Percentiles rank a stretch among this genome's conserved stretches.
Conservation (phyloP, 2,888 invertebrate species). For the Aphidoletes aphidimyza region DNA sequence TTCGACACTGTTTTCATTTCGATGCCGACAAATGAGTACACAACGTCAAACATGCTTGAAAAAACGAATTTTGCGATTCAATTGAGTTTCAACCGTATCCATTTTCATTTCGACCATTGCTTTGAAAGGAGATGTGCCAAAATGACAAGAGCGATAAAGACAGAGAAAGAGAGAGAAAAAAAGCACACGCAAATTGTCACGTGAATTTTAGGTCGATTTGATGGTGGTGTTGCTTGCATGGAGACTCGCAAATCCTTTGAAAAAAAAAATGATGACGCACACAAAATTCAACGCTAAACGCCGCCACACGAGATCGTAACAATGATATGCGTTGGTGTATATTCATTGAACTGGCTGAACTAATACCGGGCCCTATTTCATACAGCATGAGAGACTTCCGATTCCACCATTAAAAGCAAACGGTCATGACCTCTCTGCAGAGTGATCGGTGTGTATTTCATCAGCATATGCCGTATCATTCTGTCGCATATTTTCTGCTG, state of each 20-base stretch:
- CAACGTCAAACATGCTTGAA: slow-evolving; percentile 4
- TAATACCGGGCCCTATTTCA: too few species aligned
- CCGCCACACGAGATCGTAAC: not conserved
- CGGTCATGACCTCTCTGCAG: too few species aligned
- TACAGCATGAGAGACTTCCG: too few species aligned
- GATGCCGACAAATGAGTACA: slow-evolving; percentile 10
- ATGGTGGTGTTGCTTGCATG: slow-evolving; percentile 20
- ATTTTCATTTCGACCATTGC: not conserved
- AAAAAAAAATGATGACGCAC: slow-evolving; percentile 8
- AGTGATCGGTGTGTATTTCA: too few species aligned
- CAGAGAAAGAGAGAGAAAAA: not conserved
- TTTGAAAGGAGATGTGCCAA: too few species aligned
- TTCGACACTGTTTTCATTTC: not conserved
- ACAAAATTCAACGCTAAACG: not conserved
- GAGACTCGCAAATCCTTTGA: not conserved
- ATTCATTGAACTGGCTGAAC: not conserved
- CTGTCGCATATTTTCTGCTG: too few species aligned
- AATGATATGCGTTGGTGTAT: not conserved
- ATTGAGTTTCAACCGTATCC: not conserved
- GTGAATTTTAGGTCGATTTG: not conserved
- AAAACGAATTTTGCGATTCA: not conserved
- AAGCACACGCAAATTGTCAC: not conserved
- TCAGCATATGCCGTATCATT: too few species aligned
- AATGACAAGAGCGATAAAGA: not conserved
- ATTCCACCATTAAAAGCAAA: too few species aligned